These are phyloP conservation scores for Popillia japonica DNA, from an alignment of 1,140 invertebrate genomes.

Conservation along the genomic window DNA sequence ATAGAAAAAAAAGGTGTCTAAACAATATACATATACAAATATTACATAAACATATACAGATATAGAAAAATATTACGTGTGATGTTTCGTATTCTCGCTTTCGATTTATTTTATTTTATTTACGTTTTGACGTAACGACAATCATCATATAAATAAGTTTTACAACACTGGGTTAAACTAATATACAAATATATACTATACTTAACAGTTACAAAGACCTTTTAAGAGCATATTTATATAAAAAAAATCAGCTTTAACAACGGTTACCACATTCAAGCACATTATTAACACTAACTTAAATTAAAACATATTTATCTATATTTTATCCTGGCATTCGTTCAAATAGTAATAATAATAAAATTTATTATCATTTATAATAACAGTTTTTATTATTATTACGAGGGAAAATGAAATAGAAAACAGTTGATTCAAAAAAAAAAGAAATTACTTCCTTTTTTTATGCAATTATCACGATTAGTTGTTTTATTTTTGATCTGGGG, in stretches of 20 bases:
- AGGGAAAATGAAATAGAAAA: constrained; percentile 14
- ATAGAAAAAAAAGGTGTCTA: constrained; percentile 41
- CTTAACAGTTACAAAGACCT: constrained; percentile 10
- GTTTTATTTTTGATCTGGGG: neutral
- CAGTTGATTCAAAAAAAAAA: neutral
- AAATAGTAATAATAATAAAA: neutral
- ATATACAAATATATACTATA: constrained; percentile 32
- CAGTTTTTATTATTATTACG: neutral
- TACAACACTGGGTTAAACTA: constrained; percentile 52
- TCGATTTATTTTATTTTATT: constrained; percentile 38
- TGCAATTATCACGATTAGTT: constrained; percentile 29
- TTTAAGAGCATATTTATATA: constrained; percentile 39
- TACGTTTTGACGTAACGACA: constrained; percentile 26
- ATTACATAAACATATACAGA: constrained; percentile 45
- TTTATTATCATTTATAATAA: neutral
- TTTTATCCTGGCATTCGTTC: constrained; percentile 50
- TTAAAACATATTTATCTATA: constrained; percentile 49
- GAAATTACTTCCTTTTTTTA: neutral
- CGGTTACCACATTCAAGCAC: constrained; percentile 48
- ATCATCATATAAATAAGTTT: constrained; percentile 45
- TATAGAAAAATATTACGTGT: constrained; percentile 50
- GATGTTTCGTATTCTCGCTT: neutral
- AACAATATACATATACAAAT: constrained; percentile 46
- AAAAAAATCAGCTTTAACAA: constrained; percentile 46
- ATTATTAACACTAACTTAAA: constrained; percentile 53